A percentile compares a stretch with the other conserved stretches of the same genome.
Conservation (phyloP, 1,140 invertebrate species). For the Euura saliciscinereae region DNA sequence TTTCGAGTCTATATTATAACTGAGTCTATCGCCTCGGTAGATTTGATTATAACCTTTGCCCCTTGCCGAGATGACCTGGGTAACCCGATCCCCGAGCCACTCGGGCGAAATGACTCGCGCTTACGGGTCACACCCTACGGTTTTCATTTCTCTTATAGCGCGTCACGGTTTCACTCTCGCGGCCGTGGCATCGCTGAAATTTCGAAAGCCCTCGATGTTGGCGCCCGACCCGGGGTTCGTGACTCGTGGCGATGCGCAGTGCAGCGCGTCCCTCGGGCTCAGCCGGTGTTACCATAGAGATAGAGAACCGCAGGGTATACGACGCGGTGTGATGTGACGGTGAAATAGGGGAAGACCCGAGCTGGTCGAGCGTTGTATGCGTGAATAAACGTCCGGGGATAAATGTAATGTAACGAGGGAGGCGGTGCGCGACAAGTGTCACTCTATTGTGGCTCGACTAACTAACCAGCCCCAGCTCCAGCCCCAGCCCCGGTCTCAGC, state of each 20-base stretch:
- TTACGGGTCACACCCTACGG: not conserved
- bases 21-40: not conserved
- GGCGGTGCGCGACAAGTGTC: constrained; percentile 34
- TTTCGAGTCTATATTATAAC: not conserved
- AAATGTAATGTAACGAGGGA: constrained; percentile 55
- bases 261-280: not conserved
- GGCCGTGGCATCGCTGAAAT: not conserved
- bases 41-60: constrained; percentile 5
- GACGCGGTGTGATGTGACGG: constrained; percentile 16
- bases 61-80: not conserved
- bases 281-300: constrained; percentile 48
- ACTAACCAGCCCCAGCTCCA: constrained; percentile 38
- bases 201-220: not conserved
- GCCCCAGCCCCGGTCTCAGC: constrained; percentile 45
- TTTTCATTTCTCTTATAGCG: too few species aligned
- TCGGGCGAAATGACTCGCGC: not conserved
- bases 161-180: not conserved
- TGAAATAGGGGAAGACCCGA: not conserved
- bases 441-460: constrained; percentile 14
- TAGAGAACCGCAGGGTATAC: constrained; percentile 33
- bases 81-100: not conserved
- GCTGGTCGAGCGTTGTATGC: constrained; percentile 32
- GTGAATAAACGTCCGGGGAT: constrained; percentile 51
- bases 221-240: too few species aligned
- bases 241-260: not conserved